Evolutionary conservation across 2,888 invertebrate genomes (phyloP), one percentile per base, ranked within the genome.

Genomic region (Orthonychiurus folsomi): DNA sequence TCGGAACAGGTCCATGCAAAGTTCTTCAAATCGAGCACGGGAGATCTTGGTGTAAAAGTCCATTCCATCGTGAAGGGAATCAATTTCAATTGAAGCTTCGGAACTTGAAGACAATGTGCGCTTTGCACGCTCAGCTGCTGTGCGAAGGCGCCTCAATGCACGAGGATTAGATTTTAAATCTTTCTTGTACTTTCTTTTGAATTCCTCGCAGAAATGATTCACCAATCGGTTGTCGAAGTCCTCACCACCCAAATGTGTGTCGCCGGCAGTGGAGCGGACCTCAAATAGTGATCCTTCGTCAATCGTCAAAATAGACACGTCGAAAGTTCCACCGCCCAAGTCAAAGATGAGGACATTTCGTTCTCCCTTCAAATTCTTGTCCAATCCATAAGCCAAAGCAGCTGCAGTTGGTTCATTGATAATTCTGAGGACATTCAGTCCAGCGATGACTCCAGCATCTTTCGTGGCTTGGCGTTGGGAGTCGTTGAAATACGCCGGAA

Each of bases 371-470:
- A n/a, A n/a, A n/a, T n/a, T n/a, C n/a, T n/a, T n/a, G n/a, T n/a
- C n/a, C n/a, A n/a, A n/a, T n/a, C n/a, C n/a, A 74, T 92, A 90
- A 62, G 90, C 89, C 62, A 91, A 78, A 50, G 90, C 90, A 20
- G 89, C 90, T 1, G 89, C 88, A 2, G 92, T 93, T 12, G 92
- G 93, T 76, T 93, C 91, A 76, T n/a, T n/a, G n/a, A n/a, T n/a
- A n/a, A n/a, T n/a, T n/a, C n/a, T n/a, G n/a, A n/a, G n/a, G n/a
- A n/a, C 92, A 91, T 70, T 91, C 89, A 65, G 93, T 92, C 73
- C 93, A 82, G 52, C 92, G 80, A 89, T 89, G n/a, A n/a, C n/a
- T n/a, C n/a, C n/a, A n/a, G n/a, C n/a, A n/a, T n/a, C n/a, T n/a
- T n/a, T n/a, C n/a, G n/a, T n/a, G n/a, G n/a, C n/a, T n/a, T n/a